Evolutionary conservation across 2,797 vertebrate genomes (phyloP).

Genomic region (Macrochelys suwanniensis): DNA sequence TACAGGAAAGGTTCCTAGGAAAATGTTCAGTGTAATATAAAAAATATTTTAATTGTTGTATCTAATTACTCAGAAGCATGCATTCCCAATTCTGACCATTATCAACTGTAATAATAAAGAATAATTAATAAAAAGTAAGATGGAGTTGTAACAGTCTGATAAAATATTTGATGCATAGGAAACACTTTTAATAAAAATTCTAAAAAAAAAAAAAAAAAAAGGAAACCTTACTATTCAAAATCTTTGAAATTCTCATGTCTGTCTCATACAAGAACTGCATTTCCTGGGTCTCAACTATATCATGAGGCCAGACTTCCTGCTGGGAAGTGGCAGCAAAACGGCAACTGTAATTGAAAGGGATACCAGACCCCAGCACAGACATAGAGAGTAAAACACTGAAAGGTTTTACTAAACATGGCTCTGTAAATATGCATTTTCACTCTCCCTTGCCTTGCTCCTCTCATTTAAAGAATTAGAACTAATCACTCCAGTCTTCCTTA

Average conservation of each 20-base stretch:
- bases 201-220: neutral
- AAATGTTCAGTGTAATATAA: neutral
- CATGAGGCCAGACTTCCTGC: neutral
- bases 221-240: constrained; percentile 8
- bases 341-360: neutral
- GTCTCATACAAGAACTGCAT: neutral
- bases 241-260: neutral
- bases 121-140: neutral
- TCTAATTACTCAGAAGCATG: neutral
- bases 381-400: neutral
- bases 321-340: neutral
- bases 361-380: neutral
- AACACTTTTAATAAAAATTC: neutral
- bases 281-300: neutral
- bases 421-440: neutral
- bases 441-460: accelerated
- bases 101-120: neutral
- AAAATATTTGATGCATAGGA: neutral
- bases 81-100: neutral
- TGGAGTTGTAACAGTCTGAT: neutral
- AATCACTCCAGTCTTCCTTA: neutral
- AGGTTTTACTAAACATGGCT: neutral
- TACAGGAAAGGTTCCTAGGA: neutral
- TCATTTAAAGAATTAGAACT: neutral
- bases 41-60: neutral